Evolutionary conservation across 2,113 vertebrate genomes (phyloP).

Genomic region (Vicugna pacos): DNA sequence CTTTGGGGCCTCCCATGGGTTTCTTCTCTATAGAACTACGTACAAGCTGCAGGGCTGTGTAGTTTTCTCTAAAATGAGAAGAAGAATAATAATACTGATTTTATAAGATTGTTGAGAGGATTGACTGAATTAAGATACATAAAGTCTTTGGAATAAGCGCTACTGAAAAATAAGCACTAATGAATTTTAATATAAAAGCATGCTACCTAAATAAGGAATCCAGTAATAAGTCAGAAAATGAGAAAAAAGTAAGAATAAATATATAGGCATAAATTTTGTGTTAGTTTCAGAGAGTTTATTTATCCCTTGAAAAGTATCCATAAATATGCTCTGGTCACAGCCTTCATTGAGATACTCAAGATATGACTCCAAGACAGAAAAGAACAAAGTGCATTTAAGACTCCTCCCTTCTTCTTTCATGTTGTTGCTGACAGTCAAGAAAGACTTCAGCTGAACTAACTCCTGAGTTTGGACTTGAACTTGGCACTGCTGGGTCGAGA

Average conservation of each 20-base stretch:
- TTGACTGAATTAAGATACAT: background rate
- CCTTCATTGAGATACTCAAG: background rate
- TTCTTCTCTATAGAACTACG: background rate
- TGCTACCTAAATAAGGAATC: slow-evolving; percentile 1
- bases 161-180: background rate
- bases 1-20: background rate
- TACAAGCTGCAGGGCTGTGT: background rate
- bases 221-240: background rate
- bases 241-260: background rate
- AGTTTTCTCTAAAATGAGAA: background rate
- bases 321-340: background rate
- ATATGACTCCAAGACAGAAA: background rate
- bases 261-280: background rate
- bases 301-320: background rate
- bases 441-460: background rate
- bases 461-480: background rate
- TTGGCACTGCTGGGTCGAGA: background rate
- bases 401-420: accelerated
- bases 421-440: background rate
- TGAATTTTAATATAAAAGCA: slow-evolving; percentile 32
- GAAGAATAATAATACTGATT: background rate
- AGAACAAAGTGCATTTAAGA: background rate
- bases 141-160: background rate
- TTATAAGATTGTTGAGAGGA: background rate
- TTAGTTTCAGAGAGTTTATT: background rate